Percentiles rank a stretch among this genome's conserved stretches.
phyloP scores from a whole-genome alignment of 2,113 vertebrate genomes.

The Oncorhynchus keta region DNA sequence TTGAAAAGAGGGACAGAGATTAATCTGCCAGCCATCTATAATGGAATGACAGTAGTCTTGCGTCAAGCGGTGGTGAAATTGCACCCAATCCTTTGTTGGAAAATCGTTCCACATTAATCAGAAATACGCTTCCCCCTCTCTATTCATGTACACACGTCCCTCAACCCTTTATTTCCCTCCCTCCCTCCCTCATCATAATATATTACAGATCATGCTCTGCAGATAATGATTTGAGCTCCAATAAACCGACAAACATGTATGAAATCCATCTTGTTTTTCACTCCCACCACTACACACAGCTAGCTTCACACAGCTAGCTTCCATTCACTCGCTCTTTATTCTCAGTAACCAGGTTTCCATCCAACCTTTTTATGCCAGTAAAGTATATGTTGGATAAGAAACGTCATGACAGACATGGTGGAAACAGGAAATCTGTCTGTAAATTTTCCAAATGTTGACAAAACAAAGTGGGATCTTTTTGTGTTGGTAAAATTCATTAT shows the following conservation, averaged over 20 bases:
- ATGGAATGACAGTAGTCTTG: slow-evolving; percentile 19
- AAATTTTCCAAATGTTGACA: too few species aligned
- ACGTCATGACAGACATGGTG: too few species aligned
- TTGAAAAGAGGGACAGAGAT: slow-evolving; percentile 39
- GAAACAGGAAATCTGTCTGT: too few species aligned
- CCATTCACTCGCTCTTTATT: too few species aligned
- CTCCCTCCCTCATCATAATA: neutral
- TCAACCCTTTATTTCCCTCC: slow-evolving; percentile 5
- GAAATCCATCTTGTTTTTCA: neutral
- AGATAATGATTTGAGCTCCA: neutral
- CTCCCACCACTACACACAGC: neutral
- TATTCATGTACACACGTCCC: slow-evolving; percentile 10
- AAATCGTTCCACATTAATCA: slow-evolving; percentile 39
- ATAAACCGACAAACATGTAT: neutral
- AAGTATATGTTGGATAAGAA: too few species aligned
- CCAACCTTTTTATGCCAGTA: too few species aligned
- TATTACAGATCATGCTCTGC: slow-evolving; percentile 10
- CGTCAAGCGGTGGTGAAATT: slow-evolving; percentile 26
- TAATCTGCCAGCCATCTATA: slow-evolving; percentile 42
- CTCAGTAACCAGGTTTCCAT: too few species aligned
- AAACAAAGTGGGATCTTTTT: too few species aligned
- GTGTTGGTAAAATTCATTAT: too few species aligned
- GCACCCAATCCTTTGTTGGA: slow-evolving; percentile 15
- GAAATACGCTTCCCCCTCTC: slow-evolving; percentile 35
- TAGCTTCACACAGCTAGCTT: neutral